Evolutionary conservation across 2,113 vertebrate species (phyloP).

Genomic region (Pogona vitticeps): DNA sequence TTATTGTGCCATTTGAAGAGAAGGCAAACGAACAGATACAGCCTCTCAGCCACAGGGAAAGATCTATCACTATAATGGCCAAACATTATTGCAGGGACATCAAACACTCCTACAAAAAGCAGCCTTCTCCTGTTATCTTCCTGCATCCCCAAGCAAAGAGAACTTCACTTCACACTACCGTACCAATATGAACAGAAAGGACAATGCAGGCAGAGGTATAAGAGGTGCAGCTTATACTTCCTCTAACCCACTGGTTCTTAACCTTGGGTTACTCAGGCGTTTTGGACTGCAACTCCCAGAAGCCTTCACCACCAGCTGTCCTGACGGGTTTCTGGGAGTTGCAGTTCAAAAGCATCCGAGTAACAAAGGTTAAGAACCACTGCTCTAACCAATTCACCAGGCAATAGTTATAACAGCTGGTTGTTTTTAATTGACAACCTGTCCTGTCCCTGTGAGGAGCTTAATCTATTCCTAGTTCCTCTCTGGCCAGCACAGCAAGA

Average conservation of each 20-base stretch:
- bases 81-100: not conserved
- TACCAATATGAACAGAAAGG: too few species aligned
- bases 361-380: too few species aligned
- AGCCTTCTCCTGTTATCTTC: not conserved
- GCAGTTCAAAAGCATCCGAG: too few species aligned
- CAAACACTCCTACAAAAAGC: not conserved
- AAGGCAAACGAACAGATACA: not conserved
- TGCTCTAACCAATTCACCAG: too few species aligned
- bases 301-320: too few species aligned
- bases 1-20: not conserved
- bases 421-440: not conserved
- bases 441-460: not conserved
- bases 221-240: not conserved
- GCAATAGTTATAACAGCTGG: too few species aligned
- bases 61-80: not conserved
- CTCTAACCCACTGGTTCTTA: not conserved
- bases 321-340: too few species aligned
- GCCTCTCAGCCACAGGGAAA: not conserved
- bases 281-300: too few species aligned
- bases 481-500: not conserved
- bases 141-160: not conserved
- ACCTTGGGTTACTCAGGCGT: too few species aligned
- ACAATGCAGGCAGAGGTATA: not conserved
- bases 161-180: not conserved
- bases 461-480: not conserved